phyloP scores from a whole-genome alignment of 2,113 vertebrate genomes.

The Cacatua alba region DNA sequence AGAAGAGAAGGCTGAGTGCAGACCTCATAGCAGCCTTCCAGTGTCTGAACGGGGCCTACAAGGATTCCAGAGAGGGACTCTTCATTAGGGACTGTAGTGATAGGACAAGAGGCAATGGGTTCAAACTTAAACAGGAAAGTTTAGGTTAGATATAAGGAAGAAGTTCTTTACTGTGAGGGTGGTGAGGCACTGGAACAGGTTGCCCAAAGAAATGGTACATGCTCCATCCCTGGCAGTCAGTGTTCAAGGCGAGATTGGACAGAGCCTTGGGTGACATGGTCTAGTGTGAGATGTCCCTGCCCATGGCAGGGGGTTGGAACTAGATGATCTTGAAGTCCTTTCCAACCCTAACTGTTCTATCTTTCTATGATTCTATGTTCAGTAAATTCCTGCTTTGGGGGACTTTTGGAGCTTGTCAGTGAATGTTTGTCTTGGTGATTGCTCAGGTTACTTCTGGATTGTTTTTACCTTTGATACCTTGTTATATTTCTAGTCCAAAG shows the following conservation, averaged over 20 bases:
- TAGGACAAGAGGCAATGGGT: no score
- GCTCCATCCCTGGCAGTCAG: no score
- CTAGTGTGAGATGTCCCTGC: background rate
- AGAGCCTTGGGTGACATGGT: background rate
- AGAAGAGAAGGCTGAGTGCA: no score
- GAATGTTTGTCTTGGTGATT: background rate
- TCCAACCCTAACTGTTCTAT: background rate
- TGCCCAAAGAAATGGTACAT: no score
- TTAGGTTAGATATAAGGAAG: no score
- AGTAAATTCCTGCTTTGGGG: background rate
- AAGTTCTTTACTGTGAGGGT: no score
- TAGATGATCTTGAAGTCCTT: background rate
- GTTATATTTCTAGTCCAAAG: background rate
- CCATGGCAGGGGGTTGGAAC: background rate
- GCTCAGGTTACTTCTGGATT: background rate
- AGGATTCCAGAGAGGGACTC: no score
- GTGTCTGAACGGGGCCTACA: no score
- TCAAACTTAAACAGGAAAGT: no score
- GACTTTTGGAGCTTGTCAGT: background rate
- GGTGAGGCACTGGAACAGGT: no score
- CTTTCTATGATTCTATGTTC: background rate
- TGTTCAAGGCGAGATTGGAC: background rate
- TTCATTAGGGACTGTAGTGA: no score
- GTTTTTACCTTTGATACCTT: background rate
- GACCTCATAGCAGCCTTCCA: no score